These are phyloP conservation scores for Equus przewalskii DNA, from an alignment of 2,113 vertebrate species.

Conservation along the genomic window DNA sequence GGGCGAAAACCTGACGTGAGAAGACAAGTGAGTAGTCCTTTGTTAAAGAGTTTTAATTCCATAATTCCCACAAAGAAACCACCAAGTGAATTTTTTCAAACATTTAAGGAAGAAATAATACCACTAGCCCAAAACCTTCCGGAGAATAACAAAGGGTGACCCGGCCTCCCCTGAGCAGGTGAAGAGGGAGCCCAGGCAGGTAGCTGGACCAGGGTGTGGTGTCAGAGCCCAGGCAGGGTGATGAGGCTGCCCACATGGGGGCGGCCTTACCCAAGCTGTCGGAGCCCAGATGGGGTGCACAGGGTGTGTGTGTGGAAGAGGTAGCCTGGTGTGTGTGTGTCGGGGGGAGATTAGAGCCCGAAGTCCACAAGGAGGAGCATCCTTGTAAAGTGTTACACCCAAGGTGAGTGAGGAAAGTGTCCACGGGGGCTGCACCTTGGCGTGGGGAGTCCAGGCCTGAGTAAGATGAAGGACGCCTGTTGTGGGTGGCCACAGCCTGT, in stretches of 20 bases:
- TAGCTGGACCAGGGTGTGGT: not conserved
- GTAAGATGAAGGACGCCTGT: not conserved
- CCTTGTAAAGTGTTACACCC: not conserved
- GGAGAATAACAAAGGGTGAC: not conserved
- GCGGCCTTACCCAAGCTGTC: not conserved
- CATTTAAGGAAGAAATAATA: not conserved
- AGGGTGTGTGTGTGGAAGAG: not conserved
- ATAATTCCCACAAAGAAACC: constrained; percentile 3
- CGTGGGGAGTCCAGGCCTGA: not conserved
- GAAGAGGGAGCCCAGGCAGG: not conserved
- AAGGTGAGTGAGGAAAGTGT: not conserved
- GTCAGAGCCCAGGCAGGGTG: not conserved
- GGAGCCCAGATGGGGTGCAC: not conserved
- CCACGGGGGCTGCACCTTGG: not conserved
- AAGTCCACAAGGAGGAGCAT: not conserved
- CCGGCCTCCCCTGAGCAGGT: not conserved
- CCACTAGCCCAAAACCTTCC: not conserved
- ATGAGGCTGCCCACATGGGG: constrained; percentile 14
- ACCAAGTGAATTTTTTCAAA: not conserved
- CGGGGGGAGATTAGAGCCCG: not conserved
- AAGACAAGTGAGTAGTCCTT: not conserved
- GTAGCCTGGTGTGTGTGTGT: too few species aligned
- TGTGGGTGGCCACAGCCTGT: not conserved
- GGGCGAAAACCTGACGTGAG: not conserved
- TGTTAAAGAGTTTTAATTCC: not conserved